These are phyloP conservation scores for Sinohyriopsis cumingii DNA, from an alignment of 2,888 invertebrate species.

Conservation along the genomic window DNA sequence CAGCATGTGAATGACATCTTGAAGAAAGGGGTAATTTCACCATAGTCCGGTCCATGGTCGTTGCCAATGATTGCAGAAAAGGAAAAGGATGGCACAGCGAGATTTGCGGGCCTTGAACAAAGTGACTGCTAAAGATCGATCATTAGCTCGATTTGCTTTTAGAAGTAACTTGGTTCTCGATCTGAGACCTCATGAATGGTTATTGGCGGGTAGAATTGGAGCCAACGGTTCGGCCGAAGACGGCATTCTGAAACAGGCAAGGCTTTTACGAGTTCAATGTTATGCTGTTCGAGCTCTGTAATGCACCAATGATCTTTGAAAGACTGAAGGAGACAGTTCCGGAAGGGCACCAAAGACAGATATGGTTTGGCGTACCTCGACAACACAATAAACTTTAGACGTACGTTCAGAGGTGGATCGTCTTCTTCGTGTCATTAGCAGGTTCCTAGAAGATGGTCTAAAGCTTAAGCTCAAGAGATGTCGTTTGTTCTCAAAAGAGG, in stretches of 20 bases:
- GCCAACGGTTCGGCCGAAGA: conserved; percentile 19
- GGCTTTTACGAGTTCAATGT: conserved; percentile 23
- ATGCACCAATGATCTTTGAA: conserved; percentile 34
- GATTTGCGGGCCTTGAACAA: neutral
- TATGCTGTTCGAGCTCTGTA: conserved; percentile 7
- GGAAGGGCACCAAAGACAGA: conserved; percentile 11
- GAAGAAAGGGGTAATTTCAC: neutral
- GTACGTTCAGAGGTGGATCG: conserved; percentile 16
- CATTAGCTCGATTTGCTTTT: conserved; percentile 18
- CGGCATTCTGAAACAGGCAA: conserved; percentile 25
- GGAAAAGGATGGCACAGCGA: no score
- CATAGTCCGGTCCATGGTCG: neutral
- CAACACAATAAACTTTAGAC: conserved; percentile 27
- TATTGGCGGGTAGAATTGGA: conserved; percentile 34
- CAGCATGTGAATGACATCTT: neutral
- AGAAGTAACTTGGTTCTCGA: conserved; percentile 29
- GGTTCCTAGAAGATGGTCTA: conserved; percentile 24
- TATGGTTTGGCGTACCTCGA: conserved; percentile 33
- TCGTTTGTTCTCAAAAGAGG: conserved; percentile 13
- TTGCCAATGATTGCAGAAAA: no score
- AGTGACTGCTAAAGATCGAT: conserved; percentile 7
- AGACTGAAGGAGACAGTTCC: conserved; percentile 34
- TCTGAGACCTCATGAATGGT: conserved; percentile 29
- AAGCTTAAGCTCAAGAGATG: conserved; percentile 43
- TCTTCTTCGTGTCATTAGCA: conserved; percentile 21